These are phyloP conservation scores for Trilocha varians DNA, from an alignment of 2,888 invertebrate species.

Conservation along the genomic window DNA sequence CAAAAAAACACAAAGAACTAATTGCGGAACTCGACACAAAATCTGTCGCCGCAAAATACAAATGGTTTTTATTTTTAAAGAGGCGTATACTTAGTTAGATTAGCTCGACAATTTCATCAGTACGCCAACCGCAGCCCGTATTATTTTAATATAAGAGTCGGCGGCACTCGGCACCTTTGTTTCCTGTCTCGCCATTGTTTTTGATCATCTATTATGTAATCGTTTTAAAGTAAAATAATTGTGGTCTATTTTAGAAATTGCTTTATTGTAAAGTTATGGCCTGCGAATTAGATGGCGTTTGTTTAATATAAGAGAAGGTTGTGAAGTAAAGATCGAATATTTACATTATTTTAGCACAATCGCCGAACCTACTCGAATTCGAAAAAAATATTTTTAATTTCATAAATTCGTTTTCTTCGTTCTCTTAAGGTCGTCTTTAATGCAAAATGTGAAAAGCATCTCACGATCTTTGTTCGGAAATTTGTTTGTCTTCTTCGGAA, in stretches of 20 bases:
- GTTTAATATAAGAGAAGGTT: neutral
- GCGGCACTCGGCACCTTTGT: conserved; percentile 45
- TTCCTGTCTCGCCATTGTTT: conserved; percentile 30
- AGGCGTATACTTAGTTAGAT: conserved; percentile 61
- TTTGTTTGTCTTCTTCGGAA: too few relatives aligned
- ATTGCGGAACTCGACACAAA: conserved; percentile 45
- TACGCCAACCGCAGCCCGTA: conserved; percentile 50
- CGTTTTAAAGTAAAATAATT: neutral
- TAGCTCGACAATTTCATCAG: conserved; percentile 63
- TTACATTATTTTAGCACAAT: too few relatives aligned
- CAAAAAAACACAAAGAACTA: conserved; percentile 42
- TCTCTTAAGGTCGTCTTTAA: too few relatives aligned
- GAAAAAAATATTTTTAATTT: too few relatives aligned
- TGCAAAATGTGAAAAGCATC: too few relatives aligned
- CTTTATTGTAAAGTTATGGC: neutral
- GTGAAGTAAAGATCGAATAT: too few relatives aligned
- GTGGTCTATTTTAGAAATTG: neutral
- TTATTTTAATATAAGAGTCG: conserved; percentile 59
- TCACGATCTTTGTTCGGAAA: too few relatives aligned
- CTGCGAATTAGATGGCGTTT: neutral
- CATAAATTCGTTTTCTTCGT: too few relatives aligned
- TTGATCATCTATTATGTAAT: conserved; percentile 11
- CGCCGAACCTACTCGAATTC: too few relatives aligned
- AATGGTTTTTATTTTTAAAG: conserved; percentile 63
- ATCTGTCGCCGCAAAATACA: conserved; percentile 44